Conservation (phyloP, 2,797 vertebrate genomes). For the Peromyscus melanophrys region DNA sequence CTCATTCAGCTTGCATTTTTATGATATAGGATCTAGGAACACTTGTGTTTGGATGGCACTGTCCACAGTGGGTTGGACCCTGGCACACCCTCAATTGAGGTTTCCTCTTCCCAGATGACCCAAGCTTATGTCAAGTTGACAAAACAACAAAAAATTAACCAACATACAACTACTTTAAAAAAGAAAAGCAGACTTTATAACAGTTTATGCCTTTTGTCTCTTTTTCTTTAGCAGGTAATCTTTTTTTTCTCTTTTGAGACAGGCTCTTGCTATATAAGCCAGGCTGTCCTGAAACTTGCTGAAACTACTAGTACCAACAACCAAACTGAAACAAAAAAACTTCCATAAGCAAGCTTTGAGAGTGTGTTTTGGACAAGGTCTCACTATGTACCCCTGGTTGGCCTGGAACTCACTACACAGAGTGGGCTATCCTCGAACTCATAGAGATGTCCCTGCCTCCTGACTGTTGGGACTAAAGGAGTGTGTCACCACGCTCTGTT, state of each 20-base stretch:
- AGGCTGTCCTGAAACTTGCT: background rate
- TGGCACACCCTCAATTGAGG: background rate
- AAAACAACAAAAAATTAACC: background rate
- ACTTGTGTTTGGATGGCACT: background rate
- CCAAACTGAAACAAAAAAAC: background rate
- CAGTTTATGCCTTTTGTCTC: constrained; percentile 46
- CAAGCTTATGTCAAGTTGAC: background rate
- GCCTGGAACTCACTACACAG: background rate
- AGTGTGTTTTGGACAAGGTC: background rate
- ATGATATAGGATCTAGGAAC: background rate
- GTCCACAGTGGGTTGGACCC: background rate
- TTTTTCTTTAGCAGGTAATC: background rate
- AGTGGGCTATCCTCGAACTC: background rate
- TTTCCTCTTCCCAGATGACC: background rate
- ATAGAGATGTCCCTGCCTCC: background rate
- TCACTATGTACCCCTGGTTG: background rate
- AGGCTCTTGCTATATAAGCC: background rate
- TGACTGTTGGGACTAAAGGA: background rate
- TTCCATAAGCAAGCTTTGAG: background rate
- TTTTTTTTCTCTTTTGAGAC: background rate
- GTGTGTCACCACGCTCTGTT: background rate
- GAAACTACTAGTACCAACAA: background rate
- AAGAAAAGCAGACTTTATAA: constrained; percentile 65
- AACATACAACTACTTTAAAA: background rate
- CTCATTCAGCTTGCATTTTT: background rate